Conservation (phyloP, 2,888 invertebrate species). For the Philereme transversata region DNA sequence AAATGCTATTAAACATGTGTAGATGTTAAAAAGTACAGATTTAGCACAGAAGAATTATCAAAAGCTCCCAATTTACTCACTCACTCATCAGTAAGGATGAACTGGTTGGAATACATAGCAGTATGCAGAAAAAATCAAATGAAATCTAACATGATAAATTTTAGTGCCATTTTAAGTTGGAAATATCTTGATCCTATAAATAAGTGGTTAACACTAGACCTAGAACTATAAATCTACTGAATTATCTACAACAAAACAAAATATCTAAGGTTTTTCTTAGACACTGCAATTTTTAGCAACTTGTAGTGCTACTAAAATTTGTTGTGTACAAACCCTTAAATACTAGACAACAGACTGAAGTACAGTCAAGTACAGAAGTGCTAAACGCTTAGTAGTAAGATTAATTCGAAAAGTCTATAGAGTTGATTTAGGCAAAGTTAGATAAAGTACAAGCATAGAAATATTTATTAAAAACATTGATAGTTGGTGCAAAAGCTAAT, state of each 20-base stretch:
- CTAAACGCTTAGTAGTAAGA: slow-evolving; percentile 13
- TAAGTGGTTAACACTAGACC: neutral
- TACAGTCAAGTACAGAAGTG: slow-evolving; percentile 26
- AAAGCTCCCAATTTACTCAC: no score
- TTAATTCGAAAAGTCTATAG: slow-evolving; percentile 24
- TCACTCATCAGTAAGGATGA: no score
- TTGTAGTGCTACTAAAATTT: slow-evolving; percentile 1
- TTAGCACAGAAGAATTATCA: no score
- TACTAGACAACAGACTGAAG: slow-evolving; percentile 24
- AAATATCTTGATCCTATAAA: neutral
- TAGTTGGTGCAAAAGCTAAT: slow-evolving; percentile 28
- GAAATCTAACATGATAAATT: no score
- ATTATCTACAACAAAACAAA: no score
- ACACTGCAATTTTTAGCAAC: slow-evolving; percentile 3
- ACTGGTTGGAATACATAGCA: no score
- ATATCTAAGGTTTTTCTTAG: no score
- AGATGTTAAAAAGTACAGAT: no score
- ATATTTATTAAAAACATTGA: slow-evolving; percentile 15
- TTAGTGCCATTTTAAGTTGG: neutral
- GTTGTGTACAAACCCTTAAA: slow-evolving; percentile 3
- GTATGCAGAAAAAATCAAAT: no score
- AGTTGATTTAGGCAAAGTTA: slow-evolving; percentile 24
- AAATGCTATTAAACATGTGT: no score
- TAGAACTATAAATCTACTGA: neutral
- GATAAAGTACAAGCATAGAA: slow-evolving; percentile 22